phyloP scores from a whole-genome alignment of 2,113 vertebrate species.

The Donacobius atricapilla region DNA sequence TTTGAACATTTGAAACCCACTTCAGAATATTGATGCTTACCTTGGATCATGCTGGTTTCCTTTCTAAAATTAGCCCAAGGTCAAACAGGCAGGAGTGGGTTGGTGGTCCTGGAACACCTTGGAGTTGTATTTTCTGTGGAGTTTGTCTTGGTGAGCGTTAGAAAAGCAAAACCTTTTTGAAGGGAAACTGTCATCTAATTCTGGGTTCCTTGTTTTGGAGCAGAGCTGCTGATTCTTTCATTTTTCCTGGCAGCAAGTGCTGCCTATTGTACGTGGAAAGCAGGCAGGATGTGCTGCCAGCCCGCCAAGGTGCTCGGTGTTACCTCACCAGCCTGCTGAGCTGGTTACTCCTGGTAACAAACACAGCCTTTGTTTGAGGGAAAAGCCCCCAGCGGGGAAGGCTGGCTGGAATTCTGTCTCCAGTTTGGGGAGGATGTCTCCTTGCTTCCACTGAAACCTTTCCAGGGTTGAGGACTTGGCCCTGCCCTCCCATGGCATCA shows the following conservation, averaged over 20 bases:
- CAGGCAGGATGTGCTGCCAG: conserved; percentile 48
- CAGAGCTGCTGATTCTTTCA: conserved; percentile 19
- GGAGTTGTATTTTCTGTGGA: background rate
- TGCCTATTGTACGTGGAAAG: conserved; percentile 37
- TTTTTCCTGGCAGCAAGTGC: conserved; percentile 50
- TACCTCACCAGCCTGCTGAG: background rate
- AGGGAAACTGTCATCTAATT: background rate
- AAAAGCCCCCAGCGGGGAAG: background rate
- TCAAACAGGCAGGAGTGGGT: background rate
- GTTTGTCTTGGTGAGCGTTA: background rate
- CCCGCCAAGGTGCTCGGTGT: background rate
- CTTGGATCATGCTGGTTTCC: background rate
- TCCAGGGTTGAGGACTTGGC: background rate
- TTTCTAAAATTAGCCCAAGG: rapidly evolving
- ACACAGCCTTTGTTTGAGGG: background rate
- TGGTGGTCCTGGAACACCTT: background rate
- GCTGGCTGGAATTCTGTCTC: background rate
- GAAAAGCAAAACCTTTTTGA: background rate
- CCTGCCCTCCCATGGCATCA: background rate
- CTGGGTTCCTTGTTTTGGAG: conserved; percentile 18
- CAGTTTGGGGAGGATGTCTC: background rate
- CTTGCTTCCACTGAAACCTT: background rate
- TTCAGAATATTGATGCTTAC: background rate
- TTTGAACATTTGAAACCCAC: background rate
- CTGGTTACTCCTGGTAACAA: background rate